Base-by-base conservation (phyloP, 2,888 invertebrate genomes). In the Epinotia demarniana region DNA sequence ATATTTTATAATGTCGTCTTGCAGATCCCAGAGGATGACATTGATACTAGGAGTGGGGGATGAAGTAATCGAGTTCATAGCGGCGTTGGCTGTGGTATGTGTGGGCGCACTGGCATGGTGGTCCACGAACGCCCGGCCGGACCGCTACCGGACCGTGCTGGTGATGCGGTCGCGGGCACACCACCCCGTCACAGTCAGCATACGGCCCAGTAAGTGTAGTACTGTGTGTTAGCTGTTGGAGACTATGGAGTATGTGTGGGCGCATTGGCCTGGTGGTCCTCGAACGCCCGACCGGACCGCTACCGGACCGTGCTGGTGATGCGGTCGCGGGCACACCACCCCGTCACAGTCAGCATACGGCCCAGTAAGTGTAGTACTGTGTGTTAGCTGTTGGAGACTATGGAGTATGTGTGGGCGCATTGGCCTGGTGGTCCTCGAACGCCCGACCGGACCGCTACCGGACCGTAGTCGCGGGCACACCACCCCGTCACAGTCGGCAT, bases 11-110 rank as follows among this genome's bases (percentile, higher is more conserved):
- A 27, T 16, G 27, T 19, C 33, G 33, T 73, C 53, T 77, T 80
- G n/a, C 77, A 80, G 78, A 73, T 80, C 78, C 67, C 57, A 78
- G 81, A 95, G 86, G 84, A 97, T 97, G 97, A 93, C 96, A 81
- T 91, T 97, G 84, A 97, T 97, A 81, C 97, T 97, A 87, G 97
- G 97, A 64, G 94, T 98, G 75, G 97, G 97, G 33, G 97, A 97
- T 90, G 98, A 98, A 94, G 97, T 98, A 77, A 95, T 96, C 67
- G 95, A 97, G 85, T 96, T 97, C 84, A 94, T 96, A 69, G 91
- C 95, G 33, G 90, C 96, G 76, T 86, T 96, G 63, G 77, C 92
- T 13, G 84, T 93, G 19, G 82, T 96, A 19, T 87, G 95, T 80
- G 95, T 96, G 76, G 95, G 95, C 78, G 90, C 96, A 70, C 96